Percentiles rank a stretch among this genome's conserved stretches.
Conservation (phyloP, 2,888 invertebrate species). For the Oxyteleia sp. region DNA sequence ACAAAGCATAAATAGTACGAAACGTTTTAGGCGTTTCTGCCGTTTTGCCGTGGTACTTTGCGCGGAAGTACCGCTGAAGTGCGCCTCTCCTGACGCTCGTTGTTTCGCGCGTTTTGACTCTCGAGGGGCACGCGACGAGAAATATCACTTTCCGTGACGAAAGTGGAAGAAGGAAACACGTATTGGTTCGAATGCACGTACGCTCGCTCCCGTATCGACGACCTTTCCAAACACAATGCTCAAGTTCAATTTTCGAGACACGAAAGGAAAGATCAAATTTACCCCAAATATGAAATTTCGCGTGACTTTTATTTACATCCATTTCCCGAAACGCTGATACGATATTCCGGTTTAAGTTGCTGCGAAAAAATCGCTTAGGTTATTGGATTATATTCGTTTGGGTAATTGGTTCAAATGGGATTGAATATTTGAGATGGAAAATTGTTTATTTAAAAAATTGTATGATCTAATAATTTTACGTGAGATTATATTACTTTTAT, state of each 20-base stretch:
- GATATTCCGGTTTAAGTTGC: conserved; percentile 6
- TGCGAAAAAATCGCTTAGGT: conserved; percentile 12
- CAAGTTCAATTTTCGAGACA: conserved; percentile 50
- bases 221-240: conserved; percentile 47
- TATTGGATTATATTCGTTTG: no score
- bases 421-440: no score
- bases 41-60: conserved; percentile 75
- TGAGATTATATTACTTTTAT: no score
- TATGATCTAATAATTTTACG: no score
- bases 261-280: conserved; percentile 55
- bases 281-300: conserved; percentile 51
- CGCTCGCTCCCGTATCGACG: conserved; percentile 22
- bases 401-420: no score
- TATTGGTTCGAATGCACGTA: conserved; percentile 47
- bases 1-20: conserved; percentile 79
- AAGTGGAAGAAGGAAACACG: conserved; percentile 44
- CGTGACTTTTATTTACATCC: conserved; percentile 53
- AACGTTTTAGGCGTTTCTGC: conserved; percentile 82
- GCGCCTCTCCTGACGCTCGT: conserved; percentile 79
- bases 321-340: conserved; percentile 12
- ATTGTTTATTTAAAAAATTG: no score
- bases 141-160: conserved; percentile 70
- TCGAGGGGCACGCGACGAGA: conserved; percentile 77
- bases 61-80: conserved; percentile 79
- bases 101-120: conserved; percentile 80